These are phyloP conservation scores for Tromatobia lineatoria DNA, from an alignment of 2,888 invertebrate genomes.

Conservation along the genomic window DNA sequence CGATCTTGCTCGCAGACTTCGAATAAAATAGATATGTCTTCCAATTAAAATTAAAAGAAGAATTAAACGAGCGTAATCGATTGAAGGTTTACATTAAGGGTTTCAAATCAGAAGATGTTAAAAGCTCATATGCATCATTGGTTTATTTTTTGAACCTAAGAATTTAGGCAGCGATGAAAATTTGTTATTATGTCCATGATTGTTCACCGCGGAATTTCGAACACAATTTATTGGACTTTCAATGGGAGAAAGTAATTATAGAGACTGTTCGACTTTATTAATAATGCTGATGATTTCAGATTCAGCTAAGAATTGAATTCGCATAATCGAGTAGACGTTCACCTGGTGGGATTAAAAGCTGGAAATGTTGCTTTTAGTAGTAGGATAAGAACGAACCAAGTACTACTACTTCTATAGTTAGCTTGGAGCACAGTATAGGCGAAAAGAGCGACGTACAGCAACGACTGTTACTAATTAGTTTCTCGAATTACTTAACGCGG, in stretches of 20 bases:
- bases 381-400: not conserved
- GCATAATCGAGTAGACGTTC: slow-evolving; percentile 51
- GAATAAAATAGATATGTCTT: no score
- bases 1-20: no score
- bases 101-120: no score
- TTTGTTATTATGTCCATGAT: not conserved
- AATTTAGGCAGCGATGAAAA: not conserved
- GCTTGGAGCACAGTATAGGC: slow-evolving; percentile 25
- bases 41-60: no score
- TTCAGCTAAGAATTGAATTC: slow-evolving; percentile 43
- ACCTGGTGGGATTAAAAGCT: slow-evolving; percentile 39
- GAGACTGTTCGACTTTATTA: slow-evolving; percentile 2
- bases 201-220: not conserved
- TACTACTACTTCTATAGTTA: slow-evolving; percentile 43
- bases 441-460: slow-evolving; percentile 68
- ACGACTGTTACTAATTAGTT: slow-evolving; percentile 81
- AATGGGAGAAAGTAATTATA: not conserved
- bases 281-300: slow-evolving; percentile 5
- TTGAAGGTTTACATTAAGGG: no score
- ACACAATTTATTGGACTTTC: not conserved
- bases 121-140: not conserved
- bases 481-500: slow-evolving; percentile 77
- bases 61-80: no score
- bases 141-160: not conserved
- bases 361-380: slow-evolving; percentile 22